These are phyloP conservation scores for Balaeniceps rex DNA, from an alignment of 2,113 vertebrate genomes.

Conservation along the genomic window DNA sequence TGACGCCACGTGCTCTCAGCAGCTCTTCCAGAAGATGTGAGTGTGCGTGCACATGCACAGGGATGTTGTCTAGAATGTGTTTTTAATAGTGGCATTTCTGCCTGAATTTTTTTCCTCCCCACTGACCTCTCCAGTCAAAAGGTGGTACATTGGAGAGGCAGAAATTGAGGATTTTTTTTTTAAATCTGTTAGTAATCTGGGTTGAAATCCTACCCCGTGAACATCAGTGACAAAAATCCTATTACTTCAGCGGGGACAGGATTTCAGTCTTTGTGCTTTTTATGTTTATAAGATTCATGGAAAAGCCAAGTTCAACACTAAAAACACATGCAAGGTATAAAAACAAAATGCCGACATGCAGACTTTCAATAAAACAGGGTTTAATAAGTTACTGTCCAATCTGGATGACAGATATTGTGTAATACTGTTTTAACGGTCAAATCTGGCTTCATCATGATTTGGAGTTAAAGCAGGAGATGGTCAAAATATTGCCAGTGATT, in stretches of 20 bases:
- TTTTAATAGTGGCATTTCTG: background rate
- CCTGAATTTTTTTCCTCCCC: background rate
- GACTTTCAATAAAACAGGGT: background rate
- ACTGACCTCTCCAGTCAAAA: background rate
- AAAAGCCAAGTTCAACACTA: slow-evolving; percentile 45
- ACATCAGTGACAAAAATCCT: slow-evolving; percentile 19
- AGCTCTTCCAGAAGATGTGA: background rate
- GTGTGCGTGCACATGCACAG: background rate
- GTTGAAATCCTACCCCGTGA: background rate
- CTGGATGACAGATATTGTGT: slow-evolving; percentile 31
- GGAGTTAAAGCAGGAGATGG: background rate
- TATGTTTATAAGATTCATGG: background rate
- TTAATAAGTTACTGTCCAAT: slow-evolving; percentile 25
- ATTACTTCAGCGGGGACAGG: background rate
- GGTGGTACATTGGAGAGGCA: background rate
- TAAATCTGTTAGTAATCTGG: background rate
- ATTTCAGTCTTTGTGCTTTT: slow-evolving; percentile 33
- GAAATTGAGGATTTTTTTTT: background rate
- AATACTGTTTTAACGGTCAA: background rate
- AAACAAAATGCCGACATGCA: slow-evolving; percentile 6
- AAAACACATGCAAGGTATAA: slow-evolving; percentile 43
- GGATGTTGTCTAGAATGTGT: background rate
- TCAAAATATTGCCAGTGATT: slow-evolving; percentile 24
- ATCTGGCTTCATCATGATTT: slow-evolving; percentile 9
- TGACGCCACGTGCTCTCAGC: background rate